These are phyloP conservation scores for Petrolisthes cinctipes DNA, from an alignment of 2,888 invertebrate species.

Conservation along the genomic window DNA sequence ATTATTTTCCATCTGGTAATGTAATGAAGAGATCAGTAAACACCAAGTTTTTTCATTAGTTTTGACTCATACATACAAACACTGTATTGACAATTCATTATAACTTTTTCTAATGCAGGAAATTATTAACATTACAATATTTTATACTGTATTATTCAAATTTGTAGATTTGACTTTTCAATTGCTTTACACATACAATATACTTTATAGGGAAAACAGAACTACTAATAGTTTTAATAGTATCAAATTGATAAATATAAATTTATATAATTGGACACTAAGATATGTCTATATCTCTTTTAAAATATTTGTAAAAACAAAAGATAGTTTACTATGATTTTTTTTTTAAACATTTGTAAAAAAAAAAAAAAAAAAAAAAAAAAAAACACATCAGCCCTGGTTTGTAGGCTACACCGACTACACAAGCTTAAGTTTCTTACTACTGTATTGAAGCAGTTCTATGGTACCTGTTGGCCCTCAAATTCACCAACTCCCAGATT, in stretches of 20 bases:
- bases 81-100: too few relatives aligned
- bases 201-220: not conserved
- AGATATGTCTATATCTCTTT: not conserved
- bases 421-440: not conserved
- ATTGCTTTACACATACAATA: not conserved
- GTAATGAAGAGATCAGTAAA: too few relatives aligned
- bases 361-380: not conserved
- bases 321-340: not conserved
- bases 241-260: not conserved
- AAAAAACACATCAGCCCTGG: conserved; percentile 12
- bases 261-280: not conserved
- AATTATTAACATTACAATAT: not conserved
- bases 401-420: conserved; percentile 15
- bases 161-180: not conserved
- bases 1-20: too few relatives aligned
- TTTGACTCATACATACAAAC: too few relatives aligned
- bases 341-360: not conserved
- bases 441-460: conserved; percentile 12
- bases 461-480: not conserved
- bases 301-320: not conserved
- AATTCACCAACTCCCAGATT: not conserved
- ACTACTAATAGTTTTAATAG: not conserved
- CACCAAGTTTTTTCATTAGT: too few relatives aligned
- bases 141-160: not conserved
- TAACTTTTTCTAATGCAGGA: too few relatives aligned